phyloP scores from a whole-genome alignment of 1,140 invertebrate genomes.

The Hylyphantes graminicola region DNA sequence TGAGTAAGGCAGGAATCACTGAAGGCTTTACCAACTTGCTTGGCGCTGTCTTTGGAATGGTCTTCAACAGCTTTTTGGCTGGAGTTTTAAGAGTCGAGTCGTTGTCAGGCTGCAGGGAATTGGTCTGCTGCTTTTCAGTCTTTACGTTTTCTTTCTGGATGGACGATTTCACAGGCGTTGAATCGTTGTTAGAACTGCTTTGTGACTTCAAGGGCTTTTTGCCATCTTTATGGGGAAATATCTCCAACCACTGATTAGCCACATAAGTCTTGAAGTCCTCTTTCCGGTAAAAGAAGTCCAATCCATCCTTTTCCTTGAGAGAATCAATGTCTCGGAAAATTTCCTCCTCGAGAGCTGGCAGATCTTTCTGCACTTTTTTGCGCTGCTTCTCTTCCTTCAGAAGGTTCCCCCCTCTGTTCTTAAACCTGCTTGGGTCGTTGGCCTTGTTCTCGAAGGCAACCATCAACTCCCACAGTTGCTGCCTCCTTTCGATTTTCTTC shows the following conservation, averaged over 20 bases:
- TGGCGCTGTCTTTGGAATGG: conserved; percentile 29
- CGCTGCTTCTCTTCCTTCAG: conserved; percentile 85
- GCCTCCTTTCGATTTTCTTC: conserved; percentile 71
- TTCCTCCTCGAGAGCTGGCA: conserved; percentile 69
- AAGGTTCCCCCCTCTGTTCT: conserved; percentile 85
- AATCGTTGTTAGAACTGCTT: no score
- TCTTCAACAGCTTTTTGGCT: conserved; percentile 1
- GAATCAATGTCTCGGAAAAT: conserved; percentile 65
- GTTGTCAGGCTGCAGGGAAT: background rate
- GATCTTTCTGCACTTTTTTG: conserved; percentile 76
- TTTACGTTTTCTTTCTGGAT: conserved; percentile 68
- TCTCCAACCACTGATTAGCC: conserved; percentile 66
- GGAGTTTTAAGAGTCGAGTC: background rate
- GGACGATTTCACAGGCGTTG: conserved; percentile 56
- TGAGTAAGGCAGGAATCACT: background rate
- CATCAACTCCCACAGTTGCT: conserved; percentile 76
- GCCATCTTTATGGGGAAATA: conserved; percentile 66
- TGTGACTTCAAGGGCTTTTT: conserved; percentile 64
- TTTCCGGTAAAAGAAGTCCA: conserved; percentile 67
- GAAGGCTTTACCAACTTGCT: conserved; percentile 33
- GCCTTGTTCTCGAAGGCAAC: conserved; percentile 77
- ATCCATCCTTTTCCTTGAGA: conserved; percentile 66
- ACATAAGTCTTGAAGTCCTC: conserved; percentile 66
- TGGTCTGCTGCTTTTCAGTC: conserved; percentile 52
- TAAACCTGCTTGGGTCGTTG: conserved; percentile 81